These are phyloP conservation scores for Pseudoips prasinana DNA, from an alignment of 2,888 invertebrate species.

Conservation along the genomic window DNA sequence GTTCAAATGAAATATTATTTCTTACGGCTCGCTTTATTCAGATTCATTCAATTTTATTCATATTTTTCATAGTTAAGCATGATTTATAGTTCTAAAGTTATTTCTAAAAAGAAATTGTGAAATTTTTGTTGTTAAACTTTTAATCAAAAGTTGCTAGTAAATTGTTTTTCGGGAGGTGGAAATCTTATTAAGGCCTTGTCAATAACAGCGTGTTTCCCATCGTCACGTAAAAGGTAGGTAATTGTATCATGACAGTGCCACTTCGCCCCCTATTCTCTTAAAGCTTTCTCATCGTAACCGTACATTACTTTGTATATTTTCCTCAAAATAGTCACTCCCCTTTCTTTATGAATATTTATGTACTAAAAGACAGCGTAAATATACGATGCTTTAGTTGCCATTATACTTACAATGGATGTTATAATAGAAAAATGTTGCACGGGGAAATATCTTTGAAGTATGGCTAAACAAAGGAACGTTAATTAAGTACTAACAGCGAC, in stretches of 20 bases:
- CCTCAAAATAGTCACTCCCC: slow-evolving; percentile 26
- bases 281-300: slow-evolving; percentile 36
- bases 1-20: slow-evolving; percentile 50
- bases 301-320: slow-evolving; percentile 33
- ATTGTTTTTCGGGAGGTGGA: slow-evolving; percentile 18
- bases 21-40: slow-evolving; percentile 32
- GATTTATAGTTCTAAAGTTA: slow-evolving; percentile 29
- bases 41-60: slow-evolving; percentile 37
- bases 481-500: too few species aligned
- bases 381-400: slow-evolving; percentile 21
- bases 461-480: too few species aligned
- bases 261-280: slow-evolving; percentile 33
- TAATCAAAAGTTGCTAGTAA: background rate
- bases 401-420: background rate
- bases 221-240: slow-evolving; percentile 42
- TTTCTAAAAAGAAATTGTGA: slow-evolving; percentile 16
- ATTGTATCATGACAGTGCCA: slow-evolving; percentile 57
- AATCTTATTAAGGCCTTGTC: slow-evolving; percentile 40
- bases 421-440: too few species aligned
- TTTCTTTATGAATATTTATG: slow-evolving; percentile 36
- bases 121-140: background rate
- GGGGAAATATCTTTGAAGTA: too few species aligned
- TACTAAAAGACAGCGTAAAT: slow-evolving; percentile 12
- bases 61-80: slow-evolving; percentile 35
- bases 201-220: slow-evolving; percentile 35